Evolutionary conservation across 2,888 invertebrate species (phyloP), one percentile per base, ranked within the genome.

Genomic region (Ophonus ardosiacus): DNA sequence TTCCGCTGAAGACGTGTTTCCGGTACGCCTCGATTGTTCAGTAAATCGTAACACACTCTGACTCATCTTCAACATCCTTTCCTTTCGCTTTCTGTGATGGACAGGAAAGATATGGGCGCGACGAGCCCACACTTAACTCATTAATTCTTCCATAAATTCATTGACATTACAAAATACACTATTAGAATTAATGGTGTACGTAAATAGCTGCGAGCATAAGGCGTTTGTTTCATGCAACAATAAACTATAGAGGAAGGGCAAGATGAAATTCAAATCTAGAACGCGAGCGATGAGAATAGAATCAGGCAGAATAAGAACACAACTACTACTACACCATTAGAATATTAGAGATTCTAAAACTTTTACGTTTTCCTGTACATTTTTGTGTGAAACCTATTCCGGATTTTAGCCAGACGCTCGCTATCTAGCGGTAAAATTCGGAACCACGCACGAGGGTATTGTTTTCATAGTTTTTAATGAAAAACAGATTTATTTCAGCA

Each of bases 1-100:
- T 84, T 84, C 84, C 84, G 78, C 78, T 65, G 65, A 78, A 84
- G 78, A 84, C 84, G 84, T 84, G 84, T 84, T 84, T 84, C 84
- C 84, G 84, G 83, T 71, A 63, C 17, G 18, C n/a, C 63, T 84
- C 56, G 84, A 84, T 84, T 84, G 84, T 84, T 84, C 84, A 84
- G 56, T 76, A 84, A 84, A 84, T 84, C 76, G 59, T 84, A 78
- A 84, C 84, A 71, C 63, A 51, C 78, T 80, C 78, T 76, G 63
- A 78, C 63, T 68, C 68, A 59, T 56, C 51, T 68, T 74, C 43
- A 51, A 61, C 80, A 80, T 80, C 80, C 80, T 80, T 80, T 80
- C 80, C 80, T 80, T 80, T 80, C 59, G 40, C 61, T 80, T 80
- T 80, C 71, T 74, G 71, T 74, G 71, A 74, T 74, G 71, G 71